phyloP scores from a whole-genome alignment of 2,113 vertebrate species.

The Calonectris borealis region DNA sequence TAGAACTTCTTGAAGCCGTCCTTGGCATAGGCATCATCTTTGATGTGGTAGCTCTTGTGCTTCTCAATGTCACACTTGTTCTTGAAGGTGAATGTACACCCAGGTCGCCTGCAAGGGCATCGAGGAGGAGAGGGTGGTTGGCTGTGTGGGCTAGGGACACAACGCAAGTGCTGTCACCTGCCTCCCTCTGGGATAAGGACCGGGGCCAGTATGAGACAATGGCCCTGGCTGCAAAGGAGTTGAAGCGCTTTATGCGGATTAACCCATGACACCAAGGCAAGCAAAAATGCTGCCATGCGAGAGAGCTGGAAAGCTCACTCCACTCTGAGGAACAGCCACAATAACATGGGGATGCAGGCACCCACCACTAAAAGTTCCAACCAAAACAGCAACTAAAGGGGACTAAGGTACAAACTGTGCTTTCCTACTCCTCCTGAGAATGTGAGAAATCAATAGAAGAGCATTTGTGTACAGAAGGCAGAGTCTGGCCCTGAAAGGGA shows the following conservation, averaged over 20 bases:
- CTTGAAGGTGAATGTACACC: slow-evolving; percentile 98
- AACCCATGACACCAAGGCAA: neutral
- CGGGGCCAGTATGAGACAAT: neutral
- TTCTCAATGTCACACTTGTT: slow-evolving; percentile 99
- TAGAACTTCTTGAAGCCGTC: slow-evolving; percentile 99
- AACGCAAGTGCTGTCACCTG: neutral
- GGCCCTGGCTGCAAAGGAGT: neutral
- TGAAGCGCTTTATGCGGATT: neutral
- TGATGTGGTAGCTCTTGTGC: slow-evolving; percentile 99
- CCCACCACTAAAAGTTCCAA: neutral
- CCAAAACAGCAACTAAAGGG: neutral
- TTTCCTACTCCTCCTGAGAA: neutral
- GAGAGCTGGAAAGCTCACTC: neutral
- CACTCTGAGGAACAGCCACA: neutral
- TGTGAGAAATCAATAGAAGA: neutral
- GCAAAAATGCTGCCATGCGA: neutral
- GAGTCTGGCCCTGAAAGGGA: neutral
- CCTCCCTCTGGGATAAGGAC: neutral
- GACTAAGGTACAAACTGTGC: neutral
- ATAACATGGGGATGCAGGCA: neutral
- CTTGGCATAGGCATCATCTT: slow-evolving; percentile 98
- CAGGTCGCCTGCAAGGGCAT: slow-evolving; percentile 83
- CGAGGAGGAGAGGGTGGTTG: neutral
- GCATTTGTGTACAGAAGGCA: neutral
- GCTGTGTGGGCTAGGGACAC: neutral